Evolutionary conservation across 2,797 vertebrate species (phyloP), one percentile per base, ranked within the genome.

Genomic region (Pseudochromis fuscus): DNA sequence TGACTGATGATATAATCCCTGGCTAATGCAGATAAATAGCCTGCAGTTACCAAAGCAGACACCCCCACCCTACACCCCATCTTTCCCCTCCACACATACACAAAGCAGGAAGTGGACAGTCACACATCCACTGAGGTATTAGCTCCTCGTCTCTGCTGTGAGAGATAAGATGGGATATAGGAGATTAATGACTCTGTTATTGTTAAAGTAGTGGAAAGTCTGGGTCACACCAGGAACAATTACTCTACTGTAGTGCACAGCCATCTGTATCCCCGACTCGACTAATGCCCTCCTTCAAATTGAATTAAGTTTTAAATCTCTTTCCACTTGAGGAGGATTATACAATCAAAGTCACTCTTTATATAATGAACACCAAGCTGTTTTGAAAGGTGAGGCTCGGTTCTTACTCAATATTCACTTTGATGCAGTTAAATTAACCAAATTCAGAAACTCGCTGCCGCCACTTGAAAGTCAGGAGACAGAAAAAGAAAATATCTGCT

Each of bases 111-210:
- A 67, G 80, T 77, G 71, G 72, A 72, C 46, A 33, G 53, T 83
- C 83, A 85, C 80, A 76, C 75, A 46, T 68, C 28, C 44, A 61
- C 53, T 24, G 75, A 62, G 70, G 58, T 65, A 77, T 86, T 72
- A 52, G 75, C 59, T 46, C 31, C 40, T 79, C 16, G 30, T 53
- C 59, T 57, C 67, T 88, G 88, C 38, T 61, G 62, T 3, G 31
- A 28, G 73, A 82, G 88, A 91, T 92, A 92, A 89, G 85, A 83
- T 70, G 62, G 40, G 67, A 85, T 77, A 33, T 44, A 56, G 53
- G 64, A 84, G 82, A 88, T 87, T 84, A 87, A 92, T 85, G 85
- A 64, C 68, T 62, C 38, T 91, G 89, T 91, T 91, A 61, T 89
- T 90, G 89, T 83, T 77, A 45, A 75, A 83, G 71, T 70, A 15